Evolutionary conservation across 1,140 invertebrate species (phyloP), one percentile per base, ranked within the genome.

Genomic region (Pentalonia nigronervosa): DNA sequence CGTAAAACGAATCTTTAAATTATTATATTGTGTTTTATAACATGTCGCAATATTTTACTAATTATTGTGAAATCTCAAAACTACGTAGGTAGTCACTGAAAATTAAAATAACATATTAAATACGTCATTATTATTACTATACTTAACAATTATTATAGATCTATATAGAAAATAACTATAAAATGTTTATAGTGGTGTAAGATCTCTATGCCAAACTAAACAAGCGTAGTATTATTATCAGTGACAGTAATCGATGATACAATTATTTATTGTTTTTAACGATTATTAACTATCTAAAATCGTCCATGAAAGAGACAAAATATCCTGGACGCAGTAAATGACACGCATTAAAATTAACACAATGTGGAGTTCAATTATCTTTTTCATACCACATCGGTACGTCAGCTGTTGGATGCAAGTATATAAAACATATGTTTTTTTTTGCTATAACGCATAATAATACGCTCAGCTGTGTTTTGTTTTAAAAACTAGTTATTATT

Each of bases 401-500:
- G 17, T 76, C 60, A 76, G 60, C 60, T 76, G 60, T 76, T n/a
- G n/a, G n/a, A 14, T 7, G n/a, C 60, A 76, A 76, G 60, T 76
- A n/a, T 76, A 76, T 76, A 76, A 76, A n/a, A 76, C 30, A 76
- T 17, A 76, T 76, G 30, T 30, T 60, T 60, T 67, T 53, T 53
- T 76, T 76, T 67, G 60, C 60, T 76, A n/a, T 76, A n/a, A 20
- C 17, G 14, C n/a, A n/a, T 67, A 67, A 14, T 67, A 14, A 17
- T 34, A 76, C 14, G n/a, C n/a, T 76, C 60, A 76, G n/a, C n/a
- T 76, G 60, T 76, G 25, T 67, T 67, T 34, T 76, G 60, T 76
- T 76, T 76, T 14, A 76, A n/a, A 67, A 67, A 76, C 60, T 76
- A 76, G 60, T 76, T 76, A 76, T 76, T 76, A 76, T 76, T 76